These are phyloP conservation scores for Gopherus evgoodei DNA, from an alignment of 2,113 vertebrate species.

Conservation along the genomic window DNA sequence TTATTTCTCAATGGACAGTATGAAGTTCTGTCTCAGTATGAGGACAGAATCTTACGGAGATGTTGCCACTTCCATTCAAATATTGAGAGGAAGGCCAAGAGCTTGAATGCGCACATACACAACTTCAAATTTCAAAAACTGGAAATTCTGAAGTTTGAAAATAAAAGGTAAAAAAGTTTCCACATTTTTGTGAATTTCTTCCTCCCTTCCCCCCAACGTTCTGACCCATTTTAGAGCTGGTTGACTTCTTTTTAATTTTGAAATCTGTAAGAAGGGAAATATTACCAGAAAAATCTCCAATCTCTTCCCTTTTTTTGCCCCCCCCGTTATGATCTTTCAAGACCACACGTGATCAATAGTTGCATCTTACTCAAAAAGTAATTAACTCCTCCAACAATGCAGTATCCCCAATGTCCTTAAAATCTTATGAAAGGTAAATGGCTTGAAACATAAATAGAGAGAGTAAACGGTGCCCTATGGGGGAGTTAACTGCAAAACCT, in stretches of 20 bases:
- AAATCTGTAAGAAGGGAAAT: not conserved
- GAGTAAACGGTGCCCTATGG: accelerated
- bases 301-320: not conserved
- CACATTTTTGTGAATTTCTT: not conserved
- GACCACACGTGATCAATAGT: not conserved
- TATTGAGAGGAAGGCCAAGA: not conserved
- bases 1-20: not conserved
- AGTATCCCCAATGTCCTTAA: not conserved
- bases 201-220: not conserved
- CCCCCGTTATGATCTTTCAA: not conserved
- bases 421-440: not conserved
- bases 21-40: not conserved
- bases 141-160: not conserved
- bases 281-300: not conserved
- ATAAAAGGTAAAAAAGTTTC: not conserved
- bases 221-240: not conserved
- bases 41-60: not conserved
- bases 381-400: not conserved
- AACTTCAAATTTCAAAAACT: not conserved
- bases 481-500: not conserved
- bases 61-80: not conserved
- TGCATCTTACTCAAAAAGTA: not conserved
- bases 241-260: not conserved
- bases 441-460: not conserved
- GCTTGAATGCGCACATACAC: accelerated